Base-by-base conservation (phyloP, 2,888 invertebrate genomes). In the Acronicta alni region DNA sequence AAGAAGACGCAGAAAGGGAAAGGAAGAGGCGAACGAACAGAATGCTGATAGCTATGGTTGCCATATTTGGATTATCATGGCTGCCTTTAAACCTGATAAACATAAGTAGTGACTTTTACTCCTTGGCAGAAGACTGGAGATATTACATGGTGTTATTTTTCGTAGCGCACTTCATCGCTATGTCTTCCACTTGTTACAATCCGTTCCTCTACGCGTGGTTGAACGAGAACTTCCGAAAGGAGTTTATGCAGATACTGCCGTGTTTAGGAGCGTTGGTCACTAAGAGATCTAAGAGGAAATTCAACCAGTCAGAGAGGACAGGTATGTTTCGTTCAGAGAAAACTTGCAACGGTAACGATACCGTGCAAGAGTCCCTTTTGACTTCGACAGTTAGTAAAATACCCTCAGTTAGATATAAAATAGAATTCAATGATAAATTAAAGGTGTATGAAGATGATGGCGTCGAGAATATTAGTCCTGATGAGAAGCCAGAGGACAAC, bases 151-250 rank as follows among this genome's bases (percentile, higher is more conserved):
- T 97, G 48, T 94, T 96, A 69, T 98, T 98, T 87, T 97, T 98
- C 86, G 88, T 96, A 62, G 96, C 97, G 6, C 98, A 98, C 86
- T 96, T 97, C 60, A 95, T 98, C 71, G 98, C 98, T 37, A 98
- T 98, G 98, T 97, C 98, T 80, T 98, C 98, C 58, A 98, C 97
- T 2, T 98, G 98, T 88, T 99, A 99, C 95, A 99, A 99, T 88
- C 98, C 98, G 0, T 98, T 99, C 85, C 95, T 99, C 14, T 99
- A 99, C 91, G 98, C 98, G 16, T 99, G 98, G 98, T 95, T 99
- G 89, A 99, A 99, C 89, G 98, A 98, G 75, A 98, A 98, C 91
- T 98, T 98, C 87, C 95, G 98, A 47, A 98, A 98, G 84, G 98
- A 98, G 87, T 98, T 98, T 89, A 97, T 96, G 84, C 96, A 96